Evolutionary conservation across 1,140 invertebrate species (phyloP), one percentile per base, ranked within the genome.

Genomic region (Macrobrachium nipponense): DNA sequence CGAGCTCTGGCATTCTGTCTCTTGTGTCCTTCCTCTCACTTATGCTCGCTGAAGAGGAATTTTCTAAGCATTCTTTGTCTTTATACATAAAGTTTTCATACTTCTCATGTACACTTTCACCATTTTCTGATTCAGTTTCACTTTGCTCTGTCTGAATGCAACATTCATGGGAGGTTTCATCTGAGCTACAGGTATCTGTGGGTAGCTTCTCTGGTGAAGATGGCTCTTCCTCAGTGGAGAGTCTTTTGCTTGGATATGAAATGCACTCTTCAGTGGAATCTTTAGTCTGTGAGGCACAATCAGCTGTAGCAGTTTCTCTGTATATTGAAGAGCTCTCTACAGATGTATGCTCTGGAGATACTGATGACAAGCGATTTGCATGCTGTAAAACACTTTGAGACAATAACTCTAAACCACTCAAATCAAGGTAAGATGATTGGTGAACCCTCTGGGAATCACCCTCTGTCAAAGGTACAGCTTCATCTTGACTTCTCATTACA

Each of bases 381-480:
- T 95, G 93, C 86, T 95, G 94, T 86, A 94, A 94, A 79, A 96
- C 96, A 89, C 95, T 96, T 89, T 96, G 96, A 0, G 95, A 96
- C 10, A 96, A 90, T 18, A 97, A 90, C 91, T 96, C 95, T 62
- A 97, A 90, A 0, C 96, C 96, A 89, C 95, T 96, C 2, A 96
- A 91, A 90, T 96, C 95, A 43, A 85, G 20, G 23, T 73, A 82
- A 17, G 80, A 82, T 23, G 80, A 58, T 36, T 68, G 59, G 43
- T 36, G 61, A n/a, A n/a, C 61, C 8, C 27, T 36, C 2, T 70
- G 61, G 44, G 61, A 11, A 60, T 72, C 58, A 20, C 72, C 43
- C 11, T 80, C 62, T 20, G 51, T 62, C 8, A 36, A 23, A 27
- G 68, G 43, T 15, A 36, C 20, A 75, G 27, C 17, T 15, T 72